phyloP scores from a whole-genome alignment of 2,797 vertebrate species.

The Fratercula arctica region DNA sequence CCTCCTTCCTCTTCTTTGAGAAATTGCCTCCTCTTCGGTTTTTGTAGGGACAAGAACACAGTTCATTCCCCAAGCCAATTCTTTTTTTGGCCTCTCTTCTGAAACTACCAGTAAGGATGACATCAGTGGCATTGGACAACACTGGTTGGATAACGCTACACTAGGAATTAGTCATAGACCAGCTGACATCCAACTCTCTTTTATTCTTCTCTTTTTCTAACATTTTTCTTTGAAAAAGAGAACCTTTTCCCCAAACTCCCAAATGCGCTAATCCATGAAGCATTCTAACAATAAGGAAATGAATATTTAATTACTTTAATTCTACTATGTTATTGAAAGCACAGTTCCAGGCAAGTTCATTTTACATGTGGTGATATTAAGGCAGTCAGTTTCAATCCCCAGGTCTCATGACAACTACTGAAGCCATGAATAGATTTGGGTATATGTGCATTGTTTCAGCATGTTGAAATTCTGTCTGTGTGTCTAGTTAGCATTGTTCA shows the following conservation, averaged over 20 bases:
- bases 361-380: background rate
- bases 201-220: background rate
- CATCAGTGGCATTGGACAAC: background rate
- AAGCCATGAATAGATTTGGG: background rate
- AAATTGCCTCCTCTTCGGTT: background rate
- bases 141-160: background rate
- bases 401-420: background rate
- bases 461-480: background rate
- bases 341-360: background rate
- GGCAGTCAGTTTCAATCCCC: background rate
- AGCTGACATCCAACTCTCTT: background rate
- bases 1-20: background rate
- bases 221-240: background rate
- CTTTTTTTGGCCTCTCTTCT: background rate
- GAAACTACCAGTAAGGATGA: background rate
- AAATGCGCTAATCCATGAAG: background rate
- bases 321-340: slow-evolving; percentile 7
- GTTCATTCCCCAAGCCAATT: background rate
- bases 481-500: background rate
- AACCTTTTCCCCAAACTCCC: background rate
- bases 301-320: slow-evolving; percentile 41
- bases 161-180: background rate
- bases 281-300: slow-evolving; percentile 17
- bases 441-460: background rate
- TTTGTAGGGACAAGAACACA: background rate